Evolutionary conservation across 2,888 invertebrate genomes (phyloP).

Genomic region (Ceraclea dissimilis): DNA sequence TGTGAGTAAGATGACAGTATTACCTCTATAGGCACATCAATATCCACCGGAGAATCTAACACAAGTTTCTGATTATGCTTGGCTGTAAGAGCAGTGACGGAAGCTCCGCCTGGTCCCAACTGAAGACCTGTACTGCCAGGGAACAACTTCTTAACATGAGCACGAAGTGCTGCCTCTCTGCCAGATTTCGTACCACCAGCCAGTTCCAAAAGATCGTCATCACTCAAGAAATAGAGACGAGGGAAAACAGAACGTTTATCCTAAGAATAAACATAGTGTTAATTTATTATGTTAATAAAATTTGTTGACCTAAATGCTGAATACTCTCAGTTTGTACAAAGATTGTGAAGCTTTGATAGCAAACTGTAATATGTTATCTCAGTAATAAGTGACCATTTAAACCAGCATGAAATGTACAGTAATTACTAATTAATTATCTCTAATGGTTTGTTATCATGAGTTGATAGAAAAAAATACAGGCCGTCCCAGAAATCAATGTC

Average conservation of each 20-base stretch:
- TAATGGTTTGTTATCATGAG: too few relatives aligned
- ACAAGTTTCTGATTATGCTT: slow-evolving; percentile 66
- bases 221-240: slow-evolving; percentile 93
- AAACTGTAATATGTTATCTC: too few relatives aligned
- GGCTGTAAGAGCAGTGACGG: slow-evolving; percentile 65
- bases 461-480: too few relatives aligned
- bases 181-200: slow-evolving; percentile 84
- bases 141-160: slow-evolving; percentile 93
- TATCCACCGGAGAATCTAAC: slow-evolving; percentile 59
- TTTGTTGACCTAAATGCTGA: too few relatives aligned
- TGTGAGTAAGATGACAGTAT: too few relatives aligned
- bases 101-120: slow-evolving; percentile 49
- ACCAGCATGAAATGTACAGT: too few relatives aligned
- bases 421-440: too few relatives aligned
- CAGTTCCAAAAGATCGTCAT: slow-evolving; percentile 94
- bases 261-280: slow-evolving; percentile 46
- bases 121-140: slow-evolving; percentile 78
- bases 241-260: slow-evolving; percentile 92
- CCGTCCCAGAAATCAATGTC: too few relatives aligned
- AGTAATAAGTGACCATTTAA: too few relatives aligned
- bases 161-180: slow-evolving; percentile 68
- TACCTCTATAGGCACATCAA: slow-evolving; percentile 74
- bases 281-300: too few relatives aligned
- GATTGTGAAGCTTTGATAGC: too few relatives aligned
- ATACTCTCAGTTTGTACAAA: too few relatives aligned